Evolutionary conservation across 2,888 invertebrate genomes (phyloP).

Genomic region (Cantharis lateralis): DNA sequence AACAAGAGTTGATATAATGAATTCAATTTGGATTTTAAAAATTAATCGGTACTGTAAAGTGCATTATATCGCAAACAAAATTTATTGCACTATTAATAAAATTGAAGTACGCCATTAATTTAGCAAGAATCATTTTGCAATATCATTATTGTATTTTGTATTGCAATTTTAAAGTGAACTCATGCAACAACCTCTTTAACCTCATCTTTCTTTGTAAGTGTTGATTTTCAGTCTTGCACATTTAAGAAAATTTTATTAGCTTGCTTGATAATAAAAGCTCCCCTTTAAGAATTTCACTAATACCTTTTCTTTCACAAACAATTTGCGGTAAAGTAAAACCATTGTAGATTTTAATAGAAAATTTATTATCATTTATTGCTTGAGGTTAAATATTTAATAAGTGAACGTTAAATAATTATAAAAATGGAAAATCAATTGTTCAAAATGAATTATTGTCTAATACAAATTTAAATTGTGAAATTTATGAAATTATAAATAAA

Average conservation of each 20-base stretch:
- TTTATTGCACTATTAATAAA: background rate
- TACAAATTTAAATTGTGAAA: background rate
- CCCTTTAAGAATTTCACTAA: background rate
- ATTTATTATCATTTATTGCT: background rate
- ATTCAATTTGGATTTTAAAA: background rate
- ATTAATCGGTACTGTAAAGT: background rate
- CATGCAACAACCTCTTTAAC: background rate
- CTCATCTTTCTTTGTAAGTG: background rate
- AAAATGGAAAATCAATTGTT: background rate
- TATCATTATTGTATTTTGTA: background rate
- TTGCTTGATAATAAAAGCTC: background rate
- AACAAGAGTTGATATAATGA: background rate
- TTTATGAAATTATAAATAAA: background rate
- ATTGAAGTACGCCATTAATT: background rate
- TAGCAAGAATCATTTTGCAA: background rate
- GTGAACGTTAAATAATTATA: background rate
- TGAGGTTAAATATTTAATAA: background rate
- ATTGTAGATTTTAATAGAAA: background rate
- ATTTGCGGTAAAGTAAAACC: background rate
- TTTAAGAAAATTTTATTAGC: background rate
- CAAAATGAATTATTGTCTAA: background rate
- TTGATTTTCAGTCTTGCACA: background rate
- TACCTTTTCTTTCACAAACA: background rate
- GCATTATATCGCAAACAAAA: background rate
- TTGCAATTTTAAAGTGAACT: background rate